A percentile compares a stretch with the other conserved stretches of the same genome.
phyloP scores from a whole-genome alignment of 1,140 invertebrate genomes.

The Musca vetustissima region DNA sequence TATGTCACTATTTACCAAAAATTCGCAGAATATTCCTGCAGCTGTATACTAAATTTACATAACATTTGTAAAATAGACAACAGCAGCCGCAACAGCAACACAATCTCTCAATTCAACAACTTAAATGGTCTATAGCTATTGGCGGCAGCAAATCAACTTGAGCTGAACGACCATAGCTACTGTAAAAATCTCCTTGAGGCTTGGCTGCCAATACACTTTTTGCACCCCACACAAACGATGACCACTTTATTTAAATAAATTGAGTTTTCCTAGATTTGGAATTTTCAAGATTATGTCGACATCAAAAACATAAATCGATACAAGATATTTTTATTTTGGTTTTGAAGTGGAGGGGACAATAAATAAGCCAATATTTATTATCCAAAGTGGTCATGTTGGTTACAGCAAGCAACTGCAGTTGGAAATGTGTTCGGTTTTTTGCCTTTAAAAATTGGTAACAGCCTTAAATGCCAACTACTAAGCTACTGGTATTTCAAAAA shows the following conservation, averaged over 20 bases:
- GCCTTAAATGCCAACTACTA: slow-evolving; percentile 15
- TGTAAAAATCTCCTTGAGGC: not conserved
- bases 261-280: not conserved
- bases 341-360: not conserved
- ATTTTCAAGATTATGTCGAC: not conserved
- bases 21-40: no score
- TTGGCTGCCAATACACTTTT: not conserved
- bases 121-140: no score
- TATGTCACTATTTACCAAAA: no score
- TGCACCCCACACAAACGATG: slow-evolving; percentile 8
- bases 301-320: not conserved
- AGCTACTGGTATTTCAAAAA: slow-evolving; percentile 16
- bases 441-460: slow-evolving; percentile 7
- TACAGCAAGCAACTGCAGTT: no score
- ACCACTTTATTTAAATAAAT: slow-evolving; percentile 17
- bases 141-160: no score
- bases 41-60: no score
- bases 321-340: no score
- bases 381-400: not conserved
- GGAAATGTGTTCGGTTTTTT: not conserved
- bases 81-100: no score
- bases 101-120: no score
- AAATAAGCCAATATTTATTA: not conserved
- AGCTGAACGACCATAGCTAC: not conserved
- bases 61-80: no score